These are phyloP conservation scores for Daubentonia madagascariensis DNA, from an alignment of 2,113 vertebrate genomes.

Conservation along the genomic window DNA sequence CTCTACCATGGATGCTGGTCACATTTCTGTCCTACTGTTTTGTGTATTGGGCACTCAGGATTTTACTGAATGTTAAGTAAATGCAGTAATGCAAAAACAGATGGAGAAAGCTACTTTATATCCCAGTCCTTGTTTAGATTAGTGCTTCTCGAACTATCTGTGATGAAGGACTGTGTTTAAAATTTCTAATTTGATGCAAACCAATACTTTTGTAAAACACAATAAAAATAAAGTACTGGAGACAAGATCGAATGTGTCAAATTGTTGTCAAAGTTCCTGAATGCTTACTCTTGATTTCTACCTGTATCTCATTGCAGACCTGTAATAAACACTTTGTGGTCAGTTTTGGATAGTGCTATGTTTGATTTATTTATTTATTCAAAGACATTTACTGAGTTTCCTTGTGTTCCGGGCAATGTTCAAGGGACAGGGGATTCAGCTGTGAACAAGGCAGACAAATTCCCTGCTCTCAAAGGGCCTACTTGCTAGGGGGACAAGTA, in stretches of 20 bases:
- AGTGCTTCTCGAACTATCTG: background rate
- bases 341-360: background rate
- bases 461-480: background rate
- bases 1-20: background rate
- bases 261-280: background rate
- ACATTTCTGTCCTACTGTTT: background rate
- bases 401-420: background rate
- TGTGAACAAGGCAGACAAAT: background rate
- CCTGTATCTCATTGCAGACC: background rate
- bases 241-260: background rate
- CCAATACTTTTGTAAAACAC: background rate
- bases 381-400: background rate
- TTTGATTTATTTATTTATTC: background rate
- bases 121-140: background rate
- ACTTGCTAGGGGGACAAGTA: background rate
- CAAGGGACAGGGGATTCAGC: background rate
- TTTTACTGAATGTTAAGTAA: background rate
- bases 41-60: background rate
- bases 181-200: background rate
- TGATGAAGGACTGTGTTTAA: background rate
- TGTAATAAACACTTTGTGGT: background rate
- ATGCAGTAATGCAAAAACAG: background rate
- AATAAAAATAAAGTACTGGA: background rate
- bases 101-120: background rate
- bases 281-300: background rate